Conservation (phyloP, 2,113 vertebrate genomes). For the Pelmatolapia mariae region DNA sequence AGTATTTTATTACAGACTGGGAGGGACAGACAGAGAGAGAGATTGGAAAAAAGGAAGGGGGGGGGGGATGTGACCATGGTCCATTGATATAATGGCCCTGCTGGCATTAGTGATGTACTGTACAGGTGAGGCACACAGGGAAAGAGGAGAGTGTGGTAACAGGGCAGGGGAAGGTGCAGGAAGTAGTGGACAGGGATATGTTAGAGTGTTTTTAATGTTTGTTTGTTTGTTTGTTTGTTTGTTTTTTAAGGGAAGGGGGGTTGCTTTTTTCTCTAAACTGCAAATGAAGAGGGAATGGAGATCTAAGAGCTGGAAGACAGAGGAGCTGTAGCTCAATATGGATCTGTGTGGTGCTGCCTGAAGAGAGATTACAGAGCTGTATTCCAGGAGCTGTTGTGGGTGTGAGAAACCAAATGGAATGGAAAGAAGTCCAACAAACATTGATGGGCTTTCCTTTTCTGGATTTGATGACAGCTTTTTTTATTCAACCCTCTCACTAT, state of each 20-base stretch:
- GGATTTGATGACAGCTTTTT: conserved; percentile 27
- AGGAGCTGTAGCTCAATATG: conserved; percentile 44
- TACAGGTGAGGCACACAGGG: conserved; percentile 40
- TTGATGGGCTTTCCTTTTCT: conserved; percentile 12
- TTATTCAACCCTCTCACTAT: conserved; percentile 1
- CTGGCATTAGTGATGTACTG: conserved; percentile 46
- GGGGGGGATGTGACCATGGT: conserved; percentile 38
- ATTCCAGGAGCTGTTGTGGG: conserved; percentile 45
- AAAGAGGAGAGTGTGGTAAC: background rate
- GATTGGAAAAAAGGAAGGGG: conserved; percentile 18
- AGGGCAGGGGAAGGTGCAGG: background rate
- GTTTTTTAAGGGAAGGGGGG: background rate
- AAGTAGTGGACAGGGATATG: conserved; percentile 5
- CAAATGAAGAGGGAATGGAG: conserved; percentile 35
- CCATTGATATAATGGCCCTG: conserved; percentile 54
- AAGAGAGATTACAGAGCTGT: conserved; percentile 50
- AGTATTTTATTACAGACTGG: conserved; percentile 57
- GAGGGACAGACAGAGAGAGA: conserved; percentile 34
- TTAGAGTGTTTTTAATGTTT: background rate
- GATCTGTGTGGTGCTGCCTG: conserved; percentile 47
- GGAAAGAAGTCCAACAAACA: conserved; percentile 46
- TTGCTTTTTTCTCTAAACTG: conserved; percentile 11
- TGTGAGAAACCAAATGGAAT: conserved; percentile 54
- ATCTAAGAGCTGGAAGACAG: conserved; percentile 44
- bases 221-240: background rate